Evolutionary conservation across 2,113 vertebrate species (phyloP).

Genomic region (Alces alces): DNA sequence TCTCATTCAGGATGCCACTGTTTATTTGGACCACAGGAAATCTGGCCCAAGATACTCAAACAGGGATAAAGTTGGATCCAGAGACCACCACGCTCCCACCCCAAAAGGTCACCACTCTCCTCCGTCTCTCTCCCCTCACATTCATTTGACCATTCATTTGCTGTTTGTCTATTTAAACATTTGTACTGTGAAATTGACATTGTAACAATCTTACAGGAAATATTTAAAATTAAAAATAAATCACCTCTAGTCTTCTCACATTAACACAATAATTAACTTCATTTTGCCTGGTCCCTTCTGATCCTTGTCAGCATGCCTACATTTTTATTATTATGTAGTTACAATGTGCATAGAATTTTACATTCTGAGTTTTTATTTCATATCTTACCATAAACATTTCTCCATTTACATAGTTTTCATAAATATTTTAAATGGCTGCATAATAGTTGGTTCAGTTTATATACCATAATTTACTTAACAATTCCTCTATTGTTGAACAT

Average conservation of each 20-base stretch:
- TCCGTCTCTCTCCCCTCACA: neutral
- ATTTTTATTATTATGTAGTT: conserved; percentile 33
- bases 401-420: conserved; percentile 48
- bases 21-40: neutral
- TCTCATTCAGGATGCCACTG: neutral
- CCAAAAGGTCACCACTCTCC: neutral
- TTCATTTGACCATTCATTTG: neutral
- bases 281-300: conserved; percentile 24
- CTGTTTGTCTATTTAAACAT: neutral
- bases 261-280: conserved; percentile 46
- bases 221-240: conserved; percentile 41
- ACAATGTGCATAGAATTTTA: neutral
- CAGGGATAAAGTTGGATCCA: neutral
- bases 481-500: conserved; percentile 47
- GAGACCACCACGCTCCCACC: rapidly evolving
- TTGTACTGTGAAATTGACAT: neutral
- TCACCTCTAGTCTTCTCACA: neutral
- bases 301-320: neutral
- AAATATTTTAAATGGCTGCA: conserved; percentile 59
- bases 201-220: neutral
- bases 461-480: conserved; percentile 58
- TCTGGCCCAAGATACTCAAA: neutral
- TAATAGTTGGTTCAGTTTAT: conserved; percentile 50
- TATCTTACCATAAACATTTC: conserved; percentile 54
- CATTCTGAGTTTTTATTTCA: conserved; percentile 28